phyloP scores from a whole-genome alignment of 2,888 invertebrate genomes.

The Ischnus inquisitorius region DNA sequence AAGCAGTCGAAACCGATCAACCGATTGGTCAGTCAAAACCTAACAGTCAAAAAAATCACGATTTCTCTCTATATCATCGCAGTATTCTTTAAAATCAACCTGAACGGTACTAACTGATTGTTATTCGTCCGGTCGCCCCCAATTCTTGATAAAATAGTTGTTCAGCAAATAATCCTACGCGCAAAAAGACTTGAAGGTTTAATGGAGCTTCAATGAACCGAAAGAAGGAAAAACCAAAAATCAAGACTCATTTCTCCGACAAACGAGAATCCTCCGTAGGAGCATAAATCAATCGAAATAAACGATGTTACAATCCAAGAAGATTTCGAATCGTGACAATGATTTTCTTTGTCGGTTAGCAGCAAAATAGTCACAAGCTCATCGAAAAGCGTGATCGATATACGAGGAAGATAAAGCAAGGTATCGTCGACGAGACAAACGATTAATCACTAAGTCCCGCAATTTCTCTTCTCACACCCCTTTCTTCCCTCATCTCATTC shows the following conservation, averaged over 20 bases:
- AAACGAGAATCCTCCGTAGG: conserved; percentile 1
- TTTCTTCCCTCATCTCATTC: conserved; percentile 29
- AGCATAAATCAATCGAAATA: conserved; percentile 4
- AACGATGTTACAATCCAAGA: conserved; percentile 4
- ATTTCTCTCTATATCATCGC: too few species aligned
- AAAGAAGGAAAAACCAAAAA: neutral
- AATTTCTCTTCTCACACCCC: conserved; percentile 32
- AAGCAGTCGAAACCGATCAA: too few species aligned
- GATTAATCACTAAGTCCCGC: conserved; percentile 57
- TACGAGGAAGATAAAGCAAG: conserved; percentile 21
- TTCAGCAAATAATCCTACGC: too few species aligned
- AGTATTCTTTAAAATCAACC: too few species aligned
- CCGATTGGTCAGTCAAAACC: too few species aligned
- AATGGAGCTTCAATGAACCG: too few species aligned
- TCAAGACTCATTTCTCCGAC: neutral
- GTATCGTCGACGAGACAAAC: conserved; percentile 43
- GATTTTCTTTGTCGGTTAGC: conserved; percentile 38
- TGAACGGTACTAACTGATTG: too few species aligned
- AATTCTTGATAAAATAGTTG: too few species aligned
- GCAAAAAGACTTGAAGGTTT: too few species aligned
- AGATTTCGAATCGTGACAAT: conserved; percentile 35
- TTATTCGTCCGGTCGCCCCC: too few species aligned
- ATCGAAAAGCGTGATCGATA: conserved; percentile 32
- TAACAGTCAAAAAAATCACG: too few species aligned
- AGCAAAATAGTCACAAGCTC: conserved; percentile 45